These are phyloP conservation scores for Gortyna flavago DNA, from an alignment of 2,888 invertebrate genomes.

Conservation along the genomic window DNA sequence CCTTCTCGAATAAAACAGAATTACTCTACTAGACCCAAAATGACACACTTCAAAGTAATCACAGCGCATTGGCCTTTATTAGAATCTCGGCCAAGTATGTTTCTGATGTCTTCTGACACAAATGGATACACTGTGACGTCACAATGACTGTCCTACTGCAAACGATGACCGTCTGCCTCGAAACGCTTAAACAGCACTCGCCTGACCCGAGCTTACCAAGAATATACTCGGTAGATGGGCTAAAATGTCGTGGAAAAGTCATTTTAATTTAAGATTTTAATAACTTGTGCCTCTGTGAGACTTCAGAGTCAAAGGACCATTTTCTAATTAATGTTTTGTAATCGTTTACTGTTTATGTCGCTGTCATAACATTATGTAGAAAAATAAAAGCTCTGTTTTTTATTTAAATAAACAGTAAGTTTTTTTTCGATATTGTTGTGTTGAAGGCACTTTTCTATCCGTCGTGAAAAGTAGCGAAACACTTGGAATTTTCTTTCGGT, in stretches of 20 bases:
- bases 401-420: not conserved
- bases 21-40: constrained; percentile 39
- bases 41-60: constrained; percentile 47
- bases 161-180: constrained; percentile 38
- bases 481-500: not conserved
- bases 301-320: not conserved
- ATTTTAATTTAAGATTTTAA: not conserved
- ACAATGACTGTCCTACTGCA: constrained; percentile 38
- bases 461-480: not conserved
- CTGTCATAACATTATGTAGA: not conserved
- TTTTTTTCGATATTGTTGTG: not conserved
- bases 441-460: not conserved
- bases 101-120: constrained; percentile 56
- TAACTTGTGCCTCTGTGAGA: not conserved
- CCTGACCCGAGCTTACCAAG: constrained; percentile 8
- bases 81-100: constrained; percentile 55
- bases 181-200: constrained; percentile 31
- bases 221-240: not conserved
- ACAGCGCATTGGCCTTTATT: constrained; percentile 27
- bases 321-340: not conserved
- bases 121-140: constrained; percentile 41
- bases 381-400: not conserved
- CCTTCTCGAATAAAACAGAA: constrained; percentile 22
- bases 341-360: not conserved
- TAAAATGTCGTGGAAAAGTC: not conserved